Percentiles rank a stretch among this genome's conserved stretches.
phyloP scores from a whole-genome alignment of 2,113 vertebrate species.

The Polypterus bichir region DNA sequence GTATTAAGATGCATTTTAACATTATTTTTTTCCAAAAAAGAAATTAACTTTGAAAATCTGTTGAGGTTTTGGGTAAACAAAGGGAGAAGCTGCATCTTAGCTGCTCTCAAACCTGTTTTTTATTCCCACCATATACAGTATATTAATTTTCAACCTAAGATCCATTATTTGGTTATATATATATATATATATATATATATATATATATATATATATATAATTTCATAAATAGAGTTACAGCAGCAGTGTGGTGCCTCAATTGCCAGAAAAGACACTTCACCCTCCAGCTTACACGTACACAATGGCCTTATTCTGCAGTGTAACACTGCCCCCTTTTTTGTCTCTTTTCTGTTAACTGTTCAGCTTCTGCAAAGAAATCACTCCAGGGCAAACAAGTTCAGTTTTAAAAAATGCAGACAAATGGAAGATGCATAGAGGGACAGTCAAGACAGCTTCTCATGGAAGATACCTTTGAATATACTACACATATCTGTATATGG shows the following conservation, averaged over 20 bases:
- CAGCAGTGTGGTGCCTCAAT: constrained; percentile 25
- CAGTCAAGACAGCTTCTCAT: constrained; percentile 24
- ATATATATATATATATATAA: too few species aligned
- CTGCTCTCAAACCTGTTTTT: too few species aligned
- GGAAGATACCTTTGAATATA: constrained; percentile 13
- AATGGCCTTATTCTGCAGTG: constrained; percentile 53
- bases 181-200: too few species aligned
- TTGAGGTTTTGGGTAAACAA: too few species aligned
- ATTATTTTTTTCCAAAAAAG: too few species aligned
- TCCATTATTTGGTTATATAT: too few species aligned
- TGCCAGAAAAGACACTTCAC: constrained; percentile 41
- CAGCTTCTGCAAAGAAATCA: constrained; percentile 31
- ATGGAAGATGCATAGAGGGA: constrained; percentile 24
- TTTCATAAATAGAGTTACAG: constrained; percentile 19
- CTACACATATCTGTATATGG: constrained; percentile 23
- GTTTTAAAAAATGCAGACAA: constrained; percentile 19
- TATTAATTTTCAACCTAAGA: too few species aligned
- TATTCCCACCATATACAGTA: too few species aligned
- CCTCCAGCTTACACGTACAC: constrained; percentile 39
- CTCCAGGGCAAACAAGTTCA: constrained; percentile 28
- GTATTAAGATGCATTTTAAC: too few species aligned
- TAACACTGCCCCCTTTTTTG: constrained; percentile 42
- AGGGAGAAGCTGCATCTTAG: too few species aligned
- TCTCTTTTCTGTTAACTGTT: constrained; percentile 26
- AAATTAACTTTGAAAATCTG: too few species aligned